Evolutionary conservation across 2,888 invertebrate genomes (phyloP).

Genomic region (Brachypalpus laphriformis): DNA sequence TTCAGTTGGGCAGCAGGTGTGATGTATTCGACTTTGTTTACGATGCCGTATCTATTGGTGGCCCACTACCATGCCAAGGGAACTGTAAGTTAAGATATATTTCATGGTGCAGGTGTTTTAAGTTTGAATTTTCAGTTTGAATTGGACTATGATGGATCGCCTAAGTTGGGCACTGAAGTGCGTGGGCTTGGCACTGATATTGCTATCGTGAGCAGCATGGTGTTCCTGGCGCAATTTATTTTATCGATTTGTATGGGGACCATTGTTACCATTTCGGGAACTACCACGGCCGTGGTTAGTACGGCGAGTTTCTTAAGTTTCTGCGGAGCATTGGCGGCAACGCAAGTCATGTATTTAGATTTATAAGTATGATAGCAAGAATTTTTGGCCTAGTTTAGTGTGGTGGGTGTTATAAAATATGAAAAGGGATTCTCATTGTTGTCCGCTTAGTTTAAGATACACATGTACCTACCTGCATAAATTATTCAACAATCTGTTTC

Average conservation of each 20-base stretch:
- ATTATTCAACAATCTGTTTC: no score
- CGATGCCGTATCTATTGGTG: constrained; percentile 96
- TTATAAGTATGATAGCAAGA: constrained; percentile 84
- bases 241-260: constrained; percentile 94
- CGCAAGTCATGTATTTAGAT: constrained; percentile 94
- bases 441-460: no score
- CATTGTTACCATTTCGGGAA: constrained; percentile 90
- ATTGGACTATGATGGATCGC: constrained; percentile 84
- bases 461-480: no score
- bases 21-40: constrained; percentile 98
- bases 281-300: constrained; percentile 94
- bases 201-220: constrained; percentile 97
- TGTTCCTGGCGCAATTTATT: constrained; percentile 96
- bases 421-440: no score
- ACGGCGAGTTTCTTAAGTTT: constrained; percentile 93
- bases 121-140: constrained; percentile 84
- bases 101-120: background rate
- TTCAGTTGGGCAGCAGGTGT: constrained; percentile 97
- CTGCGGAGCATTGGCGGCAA: constrained; percentile 92
- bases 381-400: background rate
- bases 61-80: constrained; percentile 97
- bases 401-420: background rate
- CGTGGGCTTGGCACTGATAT: constrained; percentile 97
- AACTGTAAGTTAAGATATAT: constrained; percentile 85
- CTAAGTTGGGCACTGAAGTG: constrained; percentile 85